Evolutionary conservation across 1,140 invertebrate species (phyloP), one percentile per base, ranked within the genome.

Genomic region (Megalopta genalis): DNA sequence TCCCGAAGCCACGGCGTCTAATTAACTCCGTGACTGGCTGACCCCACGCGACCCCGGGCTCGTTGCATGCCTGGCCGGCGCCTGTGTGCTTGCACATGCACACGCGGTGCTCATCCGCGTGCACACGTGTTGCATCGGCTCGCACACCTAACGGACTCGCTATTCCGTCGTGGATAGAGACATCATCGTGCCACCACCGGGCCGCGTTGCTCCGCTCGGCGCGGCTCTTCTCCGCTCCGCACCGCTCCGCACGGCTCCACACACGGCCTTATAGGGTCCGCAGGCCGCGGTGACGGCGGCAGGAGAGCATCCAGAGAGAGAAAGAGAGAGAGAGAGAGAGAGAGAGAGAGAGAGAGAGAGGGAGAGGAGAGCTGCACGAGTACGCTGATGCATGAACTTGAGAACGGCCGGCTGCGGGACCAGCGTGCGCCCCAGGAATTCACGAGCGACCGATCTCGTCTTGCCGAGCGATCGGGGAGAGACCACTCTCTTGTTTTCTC

Each of bases 11-110:
- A 91, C 89, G 77, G 70, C 83, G 88, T 92, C 91, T 93, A 93
- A 93, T 93, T 93, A 93, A 93, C 91, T 93, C 91, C 90, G 91
- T 93, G 92, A 92, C 92, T 92, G 90, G 90, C 81, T 92, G 92
- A 93, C 92, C 92, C 88, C 85, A 73, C 79, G 82, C 86, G 90
- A 89, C 87, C 89, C 85, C 39, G 73, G 65, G 69, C 84, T 78
- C 85, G 80, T 82, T 86, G 86, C 83, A 87, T 85, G 84, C 82
- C 69, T 79, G 68, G 69, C 82, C 80, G 86, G 84, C 82, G 88
- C 84, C 80, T 77, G 77, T 85, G 77, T 84, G 80, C 73, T 74
- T 74, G 76, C 74, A 71, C 85, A 82, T 74, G 67, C 83, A 83
- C 75, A 46, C 49, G 65, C 68, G 37, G 59, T 9, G 37, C 72